Evolutionary conservation across 2,113 vertebrate species (phyloP).

Genomic region (Laterallus jamaicensis): DNA sequence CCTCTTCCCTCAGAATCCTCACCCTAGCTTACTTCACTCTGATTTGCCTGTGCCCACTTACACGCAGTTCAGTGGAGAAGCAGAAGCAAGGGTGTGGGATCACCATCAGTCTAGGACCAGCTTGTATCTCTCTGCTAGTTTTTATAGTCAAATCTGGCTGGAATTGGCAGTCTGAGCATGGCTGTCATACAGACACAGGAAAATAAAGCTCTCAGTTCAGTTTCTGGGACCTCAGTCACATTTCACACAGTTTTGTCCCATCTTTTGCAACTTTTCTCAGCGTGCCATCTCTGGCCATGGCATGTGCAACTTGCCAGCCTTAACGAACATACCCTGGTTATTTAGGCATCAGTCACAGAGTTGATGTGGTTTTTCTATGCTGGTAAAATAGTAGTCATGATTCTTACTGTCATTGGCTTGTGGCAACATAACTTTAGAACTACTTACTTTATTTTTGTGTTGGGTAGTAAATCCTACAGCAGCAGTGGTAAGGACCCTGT

Average conservation of each 20-base stretch:
- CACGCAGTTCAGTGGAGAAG: background rate
- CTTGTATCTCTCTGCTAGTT: background rate
- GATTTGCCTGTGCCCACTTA: background rate
- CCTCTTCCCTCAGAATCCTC: background rate
- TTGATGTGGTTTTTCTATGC: background rate
- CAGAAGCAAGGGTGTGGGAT: background rate
- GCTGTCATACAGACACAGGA: background rate
- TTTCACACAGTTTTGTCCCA: background rate
- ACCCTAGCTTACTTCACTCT: background rate
- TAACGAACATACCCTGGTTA: background rate
- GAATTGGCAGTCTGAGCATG: background rate
- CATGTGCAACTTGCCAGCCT: fast-evolving
- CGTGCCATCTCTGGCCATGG: background rate
- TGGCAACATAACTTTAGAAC: background rate
- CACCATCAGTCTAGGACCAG: background rate
- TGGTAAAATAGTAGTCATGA: background rate
- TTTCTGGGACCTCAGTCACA: background rate
- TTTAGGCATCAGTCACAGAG: background rate
- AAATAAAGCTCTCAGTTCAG: background rate
- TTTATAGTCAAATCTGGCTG: background rate
- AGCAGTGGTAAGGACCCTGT: background rate
- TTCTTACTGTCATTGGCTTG: background rate
- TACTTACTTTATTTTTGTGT: background rate
- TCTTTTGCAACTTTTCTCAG: background rate
- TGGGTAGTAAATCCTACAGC: background rate